Evolutionary conservation across 92 coral and sea anemone genomes (phyloP).

Genomic region (Parazoanthus atlanticus): DNA sequence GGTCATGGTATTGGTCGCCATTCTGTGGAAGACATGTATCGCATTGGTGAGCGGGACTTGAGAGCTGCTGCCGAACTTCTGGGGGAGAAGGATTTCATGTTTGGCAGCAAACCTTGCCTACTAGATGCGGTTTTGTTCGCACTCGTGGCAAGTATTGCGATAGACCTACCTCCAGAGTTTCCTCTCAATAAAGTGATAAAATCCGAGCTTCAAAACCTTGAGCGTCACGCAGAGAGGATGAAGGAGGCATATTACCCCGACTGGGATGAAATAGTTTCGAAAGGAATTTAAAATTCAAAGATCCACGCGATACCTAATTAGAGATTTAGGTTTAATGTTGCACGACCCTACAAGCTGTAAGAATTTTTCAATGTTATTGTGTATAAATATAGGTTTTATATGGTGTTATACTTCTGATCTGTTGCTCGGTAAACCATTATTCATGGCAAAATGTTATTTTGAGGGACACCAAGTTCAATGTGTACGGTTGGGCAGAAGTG

Average conservation of each 20-base stretch:
- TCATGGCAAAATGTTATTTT: too few species aligned
- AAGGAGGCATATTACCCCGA: slow-evolving; percentile 73
- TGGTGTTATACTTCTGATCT: too few species aligned
- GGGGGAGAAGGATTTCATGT: slow-evolving; percentile 77
- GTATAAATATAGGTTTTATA: not conserved
- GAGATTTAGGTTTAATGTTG: not conserved
- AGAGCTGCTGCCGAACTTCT: slow-evolving; percentile 71
- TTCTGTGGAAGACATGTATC: slow-evolving; percentile 74
- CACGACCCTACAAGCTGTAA: too few species aligned
- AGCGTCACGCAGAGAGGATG: slow-evolving; percentile 70
- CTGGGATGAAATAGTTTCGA: slow-evolving; percentile 68
- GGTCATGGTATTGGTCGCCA: slow-evolving; percentile 89
- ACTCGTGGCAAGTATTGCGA: slow-evolving; percentile 59
- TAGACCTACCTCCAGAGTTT: slow-evolving; percentile 61
- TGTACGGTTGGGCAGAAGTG: too few species aligned
- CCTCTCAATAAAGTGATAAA: slow-evolving; percentile 61
- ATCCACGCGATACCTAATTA: not conserved
- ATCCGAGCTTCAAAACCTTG: slow-evolving; percentile 69
- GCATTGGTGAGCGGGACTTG: slow-evolving; percentile 78
- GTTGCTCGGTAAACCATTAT: too few species aligned
- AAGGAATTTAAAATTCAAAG: not conserved
- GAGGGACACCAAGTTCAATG: too few species aligned
- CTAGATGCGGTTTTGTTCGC: slow-evolving; percentile 78
- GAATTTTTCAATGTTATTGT: not conserved
- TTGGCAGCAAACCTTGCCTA: slow-evolving; percentile 79